phyloP scores from a whole-genome alignment of 1,140 invertebrate species.

The Ooceraea biroi region DNA sequence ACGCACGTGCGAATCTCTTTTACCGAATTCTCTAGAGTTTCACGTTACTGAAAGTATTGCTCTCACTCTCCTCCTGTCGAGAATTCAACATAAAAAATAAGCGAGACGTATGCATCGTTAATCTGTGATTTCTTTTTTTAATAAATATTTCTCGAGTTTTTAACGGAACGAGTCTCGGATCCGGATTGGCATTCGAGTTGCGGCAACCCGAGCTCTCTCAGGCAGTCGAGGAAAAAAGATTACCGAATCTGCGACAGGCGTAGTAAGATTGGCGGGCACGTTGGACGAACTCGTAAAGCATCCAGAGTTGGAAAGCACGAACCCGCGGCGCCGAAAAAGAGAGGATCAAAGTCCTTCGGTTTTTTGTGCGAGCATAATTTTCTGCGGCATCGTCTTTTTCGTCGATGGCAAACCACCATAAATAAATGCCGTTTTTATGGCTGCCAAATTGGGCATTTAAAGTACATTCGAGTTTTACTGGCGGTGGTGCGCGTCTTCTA shows the following conservation, averaged over 20 bases:
- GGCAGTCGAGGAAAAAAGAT: neutral
- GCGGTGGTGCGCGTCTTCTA: conserved; percentile 62
- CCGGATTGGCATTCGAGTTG: neutral
- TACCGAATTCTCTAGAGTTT: neutral
- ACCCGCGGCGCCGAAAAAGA: conserved; percentile 31
- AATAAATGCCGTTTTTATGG: conserved; percentile 86
- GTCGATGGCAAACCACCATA: conserved; percentile 82
- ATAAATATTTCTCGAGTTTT: neutral
- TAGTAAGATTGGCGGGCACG: conserved; percentile 22
- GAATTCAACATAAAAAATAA: neutral
- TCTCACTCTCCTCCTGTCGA: neutral
- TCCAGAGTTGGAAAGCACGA: conserved; percentile 1
- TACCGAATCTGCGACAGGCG: neutral
- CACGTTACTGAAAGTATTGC: neutral
- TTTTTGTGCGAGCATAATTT: conserved; percentile 82
- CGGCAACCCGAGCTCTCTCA: neutral
- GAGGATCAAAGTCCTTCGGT: conserved; percentile 38
- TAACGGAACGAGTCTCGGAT: too few relatives aligned
- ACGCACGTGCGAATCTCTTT: neutral
- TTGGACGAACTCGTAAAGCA: conserved; percentile 46
- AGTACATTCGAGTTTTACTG: conserved; percentile 75
- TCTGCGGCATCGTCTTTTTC: conserved; percentile 81
- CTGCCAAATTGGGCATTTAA: conserved; percentile 86
- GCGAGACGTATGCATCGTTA: neutral
- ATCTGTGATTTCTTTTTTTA: neutral